phyloP scores from a whole-genome alignment of 2,888 invertebrate genomes.

The Eugnorisma glareosa region DNA sequence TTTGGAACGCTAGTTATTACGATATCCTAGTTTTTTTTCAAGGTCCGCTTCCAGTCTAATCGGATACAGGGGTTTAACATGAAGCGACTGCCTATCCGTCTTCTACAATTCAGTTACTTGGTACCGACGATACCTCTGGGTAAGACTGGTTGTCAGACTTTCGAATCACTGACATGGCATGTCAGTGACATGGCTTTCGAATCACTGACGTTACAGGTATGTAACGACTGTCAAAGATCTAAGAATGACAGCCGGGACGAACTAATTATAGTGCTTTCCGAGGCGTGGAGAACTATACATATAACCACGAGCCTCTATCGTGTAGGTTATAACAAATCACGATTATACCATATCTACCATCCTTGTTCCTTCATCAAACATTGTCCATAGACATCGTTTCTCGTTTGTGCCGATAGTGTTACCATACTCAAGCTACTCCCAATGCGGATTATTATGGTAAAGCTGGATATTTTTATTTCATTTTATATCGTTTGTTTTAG shows the following conservation, averaged over 20 bases:
- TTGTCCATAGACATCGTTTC: slow-evolving; percentile 69
- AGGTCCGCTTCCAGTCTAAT: background rate
- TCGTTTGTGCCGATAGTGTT: slow-evolving; percentile 69
- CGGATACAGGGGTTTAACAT: too few relatives aligned
- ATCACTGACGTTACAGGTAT: background rate
- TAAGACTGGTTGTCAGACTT: background rate
- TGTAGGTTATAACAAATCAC: background rate
- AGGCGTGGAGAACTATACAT: background rate
- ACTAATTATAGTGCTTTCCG: background rate
- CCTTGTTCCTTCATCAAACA: slow-evolving; percentile 39
- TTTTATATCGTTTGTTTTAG: slow-evolving; percentile 23
- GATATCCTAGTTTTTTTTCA: background rate
- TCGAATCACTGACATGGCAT: background rate
- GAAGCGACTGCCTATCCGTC: background rate
- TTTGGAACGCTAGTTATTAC: too few relatives aligned
- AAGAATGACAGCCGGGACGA: background rate
- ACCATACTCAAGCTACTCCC: slow-evolving; percentile 44
- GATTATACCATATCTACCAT: slow-evolving; percentile 22
- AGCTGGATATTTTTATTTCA: slow-evolving; percentile 22
- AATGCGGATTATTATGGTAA: slow-evolving; percentile 56
- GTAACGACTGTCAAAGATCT: background rate
- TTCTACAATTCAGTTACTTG: background rate
- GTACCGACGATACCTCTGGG: background rate
- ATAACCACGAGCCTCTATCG: background rate
- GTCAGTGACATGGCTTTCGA: too few relatives aligned